Conservation (phyloP, 2,113 vertebrate genomes). For the Gadus macrocephalus region DNA sequence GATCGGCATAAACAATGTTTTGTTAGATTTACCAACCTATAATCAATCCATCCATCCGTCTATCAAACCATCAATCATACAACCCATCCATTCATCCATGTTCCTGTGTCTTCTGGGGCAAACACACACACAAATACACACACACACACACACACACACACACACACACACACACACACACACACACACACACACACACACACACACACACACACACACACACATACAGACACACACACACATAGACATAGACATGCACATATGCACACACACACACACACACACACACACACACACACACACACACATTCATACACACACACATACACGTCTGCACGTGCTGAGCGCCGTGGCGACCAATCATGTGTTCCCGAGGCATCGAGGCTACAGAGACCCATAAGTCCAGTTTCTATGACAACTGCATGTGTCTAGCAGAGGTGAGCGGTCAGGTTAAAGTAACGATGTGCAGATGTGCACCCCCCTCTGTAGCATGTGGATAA, state of each 20-base stretch:
- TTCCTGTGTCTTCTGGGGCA: background rate
- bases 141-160: background rate
- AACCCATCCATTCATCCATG: slow-evolving; percentile 8
- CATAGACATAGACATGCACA: no score
- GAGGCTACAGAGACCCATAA: background rate
- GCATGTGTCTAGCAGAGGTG: background rate
- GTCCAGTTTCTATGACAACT: slow-evolving; percentile 34
- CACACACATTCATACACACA: background rate
- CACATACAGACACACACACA: slow-evolving; percentile 1
- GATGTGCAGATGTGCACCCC: no score
- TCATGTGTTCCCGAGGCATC: background rate
- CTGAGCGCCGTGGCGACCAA: background rate
- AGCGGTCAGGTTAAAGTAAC: background rate
- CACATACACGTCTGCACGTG: background rate
- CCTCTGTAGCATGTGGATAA: no score
- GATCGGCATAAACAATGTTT: background rate
- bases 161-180: slow-evolving; percentile 1
- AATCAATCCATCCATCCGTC: slow-evolving; percentile 21
- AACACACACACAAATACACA: background rate
- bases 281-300: background rate
- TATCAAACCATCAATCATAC: slow-evolving; percentile 25
- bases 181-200: background rate
- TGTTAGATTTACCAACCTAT: slow-evolving; percentile 1
- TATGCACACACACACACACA: background rate
- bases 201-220: slow-evolving; percentile 1